Percentiles rank a stretch among this genome's conserved stretches.
phyloP scores from a whole-genome alignment of 2,888 invertebrate genomes.

The Blastobasis adustella region DNA sequence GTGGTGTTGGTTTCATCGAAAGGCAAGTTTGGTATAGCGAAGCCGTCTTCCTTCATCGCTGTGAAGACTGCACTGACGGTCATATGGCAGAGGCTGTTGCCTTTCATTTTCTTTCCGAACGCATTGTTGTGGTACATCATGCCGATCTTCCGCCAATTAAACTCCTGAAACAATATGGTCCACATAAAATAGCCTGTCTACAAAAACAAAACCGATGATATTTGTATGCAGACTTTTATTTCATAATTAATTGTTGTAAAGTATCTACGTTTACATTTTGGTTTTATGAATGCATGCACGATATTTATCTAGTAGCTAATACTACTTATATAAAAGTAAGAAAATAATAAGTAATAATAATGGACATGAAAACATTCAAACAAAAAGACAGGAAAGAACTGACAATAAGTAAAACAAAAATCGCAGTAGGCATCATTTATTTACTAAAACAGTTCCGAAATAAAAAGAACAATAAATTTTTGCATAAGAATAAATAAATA shows the following conservation, averaged over 20 bases:
- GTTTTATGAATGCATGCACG: too few species aligned
- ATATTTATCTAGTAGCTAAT: too few species aligned
- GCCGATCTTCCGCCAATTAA: slow-evolving; percentile 83
- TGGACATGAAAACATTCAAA: background rate
- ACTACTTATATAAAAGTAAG: too few species aligned
- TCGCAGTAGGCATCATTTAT: background rate
- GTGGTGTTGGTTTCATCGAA: slow-evolving; percentile 79
- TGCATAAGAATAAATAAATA: too few species aligned
- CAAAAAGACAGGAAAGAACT: background rate
- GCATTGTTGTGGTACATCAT: slow-evolving; percentile 84
- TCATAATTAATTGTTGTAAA: too few species aligned
- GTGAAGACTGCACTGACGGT: slow-evolving; percentile 81
- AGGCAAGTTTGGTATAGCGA: slow-evolving; percentile 69
- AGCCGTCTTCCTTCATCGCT: slow-evolving; percentile 60
- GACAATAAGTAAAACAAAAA: background rate
- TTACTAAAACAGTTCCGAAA: background rate
- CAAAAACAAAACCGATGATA: too few species aligned
- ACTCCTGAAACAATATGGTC: slow-evolving; percentile 67
- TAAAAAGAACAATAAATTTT: too few species aligned
- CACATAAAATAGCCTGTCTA: too few species aligned
- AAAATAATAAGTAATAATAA: too few species aligned
- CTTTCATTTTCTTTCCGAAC: slow-evolving; percentile 66
- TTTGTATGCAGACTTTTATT: too few species aligned
- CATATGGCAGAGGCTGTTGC: slow-evolving; percentile 87
- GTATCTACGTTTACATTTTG: too few species aligned